Evolutionary conservation across 2,797 vertebrate genomes (phyloP).

Genomic region (Sebastes hubbsi): DNA sequence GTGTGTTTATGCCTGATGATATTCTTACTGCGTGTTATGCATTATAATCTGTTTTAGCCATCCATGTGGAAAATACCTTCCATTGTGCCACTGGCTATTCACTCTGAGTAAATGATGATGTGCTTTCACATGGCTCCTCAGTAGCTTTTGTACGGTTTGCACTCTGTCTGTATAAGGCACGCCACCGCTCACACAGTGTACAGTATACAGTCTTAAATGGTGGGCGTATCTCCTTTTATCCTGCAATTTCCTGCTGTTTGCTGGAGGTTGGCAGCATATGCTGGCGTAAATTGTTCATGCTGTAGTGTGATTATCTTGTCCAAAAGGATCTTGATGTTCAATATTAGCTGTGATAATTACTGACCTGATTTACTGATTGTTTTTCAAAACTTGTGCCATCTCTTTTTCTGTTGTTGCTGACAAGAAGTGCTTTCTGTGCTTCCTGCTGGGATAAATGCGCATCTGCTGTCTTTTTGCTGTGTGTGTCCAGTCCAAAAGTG

Average conservation of each 20-base stretch:
- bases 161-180: neutral
- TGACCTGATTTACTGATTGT: neutral
- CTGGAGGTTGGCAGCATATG: neutral
- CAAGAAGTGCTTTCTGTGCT: neutral
- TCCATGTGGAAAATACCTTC: constrained; percentile 15
- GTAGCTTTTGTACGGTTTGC: neutral
- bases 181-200: neutral
- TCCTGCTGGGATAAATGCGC: neutral
- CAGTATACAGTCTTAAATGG: neutral
- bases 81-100: constrained; percentile 4
- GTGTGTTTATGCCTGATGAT: neutral
- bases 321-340: neutral
- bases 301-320: neutral
- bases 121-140: neutral
- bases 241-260: neutral
- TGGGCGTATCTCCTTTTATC: neutral
- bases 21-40: neutral
- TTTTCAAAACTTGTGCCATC: neutral
- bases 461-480: neutral
- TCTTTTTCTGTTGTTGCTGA: neutral
- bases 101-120: neutral
- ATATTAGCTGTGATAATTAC: neutral
- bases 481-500: neutral
- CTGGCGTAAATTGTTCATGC: neutral
- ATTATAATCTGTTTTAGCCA: neutral